phyloP scores from a whole-genome alignment of 2,113 vertebrate genomes.

The Tinamus guttatus region DNA sequence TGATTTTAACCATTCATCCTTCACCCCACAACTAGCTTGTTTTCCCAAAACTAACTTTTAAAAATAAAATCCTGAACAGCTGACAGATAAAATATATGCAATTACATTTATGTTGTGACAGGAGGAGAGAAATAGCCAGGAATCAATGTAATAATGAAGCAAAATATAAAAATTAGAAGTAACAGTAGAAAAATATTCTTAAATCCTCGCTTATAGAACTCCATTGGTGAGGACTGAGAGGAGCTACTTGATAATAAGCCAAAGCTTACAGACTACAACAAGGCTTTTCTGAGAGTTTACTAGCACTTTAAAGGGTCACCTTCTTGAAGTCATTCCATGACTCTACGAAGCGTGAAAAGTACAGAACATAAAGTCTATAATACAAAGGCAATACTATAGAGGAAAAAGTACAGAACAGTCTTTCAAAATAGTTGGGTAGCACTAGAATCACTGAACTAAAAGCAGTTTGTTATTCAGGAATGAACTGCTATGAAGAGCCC shows the following conservation, averaged over 20 bases:
- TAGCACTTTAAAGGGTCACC: conserved; percentile 47
- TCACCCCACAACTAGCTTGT: background rate
- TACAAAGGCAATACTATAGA: conserved; percentile 1
- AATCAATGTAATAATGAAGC: background rate
- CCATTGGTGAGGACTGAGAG: background rate
- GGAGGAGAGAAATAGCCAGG: background rate
- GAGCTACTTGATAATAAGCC: background rate
- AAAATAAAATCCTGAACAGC: background rate
- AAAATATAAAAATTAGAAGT: background rate
- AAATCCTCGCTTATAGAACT: background rate
- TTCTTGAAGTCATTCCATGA: conserved; percentile 29
- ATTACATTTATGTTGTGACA: background rate
- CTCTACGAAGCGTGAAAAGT: conserved; percentile 10
- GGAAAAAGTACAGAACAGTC: background rate
- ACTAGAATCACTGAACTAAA: conserved; percentile 8
- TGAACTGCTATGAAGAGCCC: background rate
- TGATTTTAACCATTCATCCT: background rate
- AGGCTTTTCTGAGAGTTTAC: background rate
- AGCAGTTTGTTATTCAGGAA: conserved; percentile 14
- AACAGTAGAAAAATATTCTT: background rate
- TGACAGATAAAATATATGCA: background rate
- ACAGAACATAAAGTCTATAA: conserved; percentile 24
- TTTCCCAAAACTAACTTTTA: background rate
- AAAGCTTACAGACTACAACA: background rate
- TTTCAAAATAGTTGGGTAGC: background rate